Evolutionary conservation across 1,140 invertebrate genomes (phyloP).

Genomic region (Cherax quadricarinatus): DNA sequence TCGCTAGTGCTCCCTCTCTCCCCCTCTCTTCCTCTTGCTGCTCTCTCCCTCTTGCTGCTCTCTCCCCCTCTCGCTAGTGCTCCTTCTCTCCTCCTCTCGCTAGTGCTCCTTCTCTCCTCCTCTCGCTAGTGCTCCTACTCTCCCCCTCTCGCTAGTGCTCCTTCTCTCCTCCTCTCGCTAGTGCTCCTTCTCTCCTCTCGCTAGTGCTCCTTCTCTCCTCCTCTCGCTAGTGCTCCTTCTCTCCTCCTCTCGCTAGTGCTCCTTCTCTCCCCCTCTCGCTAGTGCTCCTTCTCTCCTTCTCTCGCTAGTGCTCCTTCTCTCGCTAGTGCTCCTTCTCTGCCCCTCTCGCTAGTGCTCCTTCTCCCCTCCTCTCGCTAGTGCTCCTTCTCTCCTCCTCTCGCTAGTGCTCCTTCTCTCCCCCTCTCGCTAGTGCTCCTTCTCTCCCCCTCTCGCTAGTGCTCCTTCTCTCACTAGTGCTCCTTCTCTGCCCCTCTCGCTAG

Average conservation of each 20-base stretch:
- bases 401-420: background rate
- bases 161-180: too few relatives aligned
- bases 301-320: too few relatives aligned
- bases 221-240: background rate
- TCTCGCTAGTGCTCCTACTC: background rate
- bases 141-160: too few relatives aligned
- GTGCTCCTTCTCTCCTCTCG: too few relatives aligned
- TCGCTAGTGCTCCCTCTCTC: background rate
- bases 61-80: background rate
- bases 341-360: too few relatives aligned
- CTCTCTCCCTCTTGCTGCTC: too few relatives aligned
- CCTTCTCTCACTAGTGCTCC: background rate
- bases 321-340: too few relatives aligned
- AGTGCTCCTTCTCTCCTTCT: too few relatives aligned
- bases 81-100: background rate
- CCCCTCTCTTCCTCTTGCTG: background rate
- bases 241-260: too few relatives aligned
- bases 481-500: too few relatives aligned
- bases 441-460: background rate
- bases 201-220: background rate
- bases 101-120: background rate
- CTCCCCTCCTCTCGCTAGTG: background rate
- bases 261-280: too few relatives aligned
- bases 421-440: background rate
- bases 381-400: background rate